Conservation (phyloP, 1,140 invertebrate species). For the Drosophila lacertosa region DNA sequence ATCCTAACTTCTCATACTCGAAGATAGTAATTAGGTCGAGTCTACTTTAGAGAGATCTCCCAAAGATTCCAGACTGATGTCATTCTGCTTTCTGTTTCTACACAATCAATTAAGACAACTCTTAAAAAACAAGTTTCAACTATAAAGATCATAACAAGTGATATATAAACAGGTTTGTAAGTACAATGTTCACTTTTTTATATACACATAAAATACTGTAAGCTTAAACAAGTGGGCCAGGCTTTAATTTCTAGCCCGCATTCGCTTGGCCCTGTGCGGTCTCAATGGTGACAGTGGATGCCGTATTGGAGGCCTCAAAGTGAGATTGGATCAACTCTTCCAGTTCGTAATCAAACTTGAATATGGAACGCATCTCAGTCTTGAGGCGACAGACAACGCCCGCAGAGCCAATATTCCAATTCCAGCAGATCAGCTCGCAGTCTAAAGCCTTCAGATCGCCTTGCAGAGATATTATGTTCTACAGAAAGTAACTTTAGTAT, state of each 20-base stretch:
- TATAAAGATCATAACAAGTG: not conserved
- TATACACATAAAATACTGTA: constrained; percentile 56
- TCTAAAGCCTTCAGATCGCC: constrained; percentile 63
- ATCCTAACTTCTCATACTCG: too few species aligned
- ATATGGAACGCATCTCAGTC: constrained; percentile 54
- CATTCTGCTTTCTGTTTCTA: too few species aligned
- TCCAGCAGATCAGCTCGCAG: constrained; percentile 77
- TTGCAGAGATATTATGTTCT: constrained; percentile 75
- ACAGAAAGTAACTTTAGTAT: not conserved
- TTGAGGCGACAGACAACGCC: constrained; percentile 77
- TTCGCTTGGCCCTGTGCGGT: not conserved
- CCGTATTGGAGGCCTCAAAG: constrained; percentile 59
- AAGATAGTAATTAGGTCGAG: too few species aligned
- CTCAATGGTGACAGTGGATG: constrained; percentile 67
- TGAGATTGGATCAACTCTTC: constrained; percentile 64
- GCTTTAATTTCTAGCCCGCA: constrained; percentile 15
- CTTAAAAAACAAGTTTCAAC: not conserved
- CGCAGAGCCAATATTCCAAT: constrained; percentile 74
- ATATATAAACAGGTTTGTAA: not conserved
- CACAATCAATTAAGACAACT: too few species aligned
- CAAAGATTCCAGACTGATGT: too few species aligned
- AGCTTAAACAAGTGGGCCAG: constrained; percentile 12
- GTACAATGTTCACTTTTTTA: constrained; percentile 21
- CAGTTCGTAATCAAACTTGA: constrained; percentile 61
- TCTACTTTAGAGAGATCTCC: too few species aligned